Base-by-base conservation (phyloP, 2,797 vertebrate genomes). In the Acanthornis magna region DNA sequence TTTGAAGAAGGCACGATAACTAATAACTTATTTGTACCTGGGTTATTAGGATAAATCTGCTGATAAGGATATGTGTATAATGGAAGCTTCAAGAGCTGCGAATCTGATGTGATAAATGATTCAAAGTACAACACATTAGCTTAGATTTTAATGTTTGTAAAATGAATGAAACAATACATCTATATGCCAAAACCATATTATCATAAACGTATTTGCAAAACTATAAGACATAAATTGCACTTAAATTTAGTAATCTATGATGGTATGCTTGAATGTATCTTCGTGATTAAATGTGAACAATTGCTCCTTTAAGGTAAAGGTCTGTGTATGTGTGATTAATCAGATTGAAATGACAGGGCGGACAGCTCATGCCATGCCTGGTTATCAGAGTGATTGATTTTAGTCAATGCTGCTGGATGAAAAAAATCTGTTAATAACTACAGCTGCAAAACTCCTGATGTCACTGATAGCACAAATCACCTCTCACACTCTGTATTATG, bases 301-400 rank as follows among this genome's bases (percentile, higher is more conserved):
- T 97, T 97, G 97, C 96, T 98, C 97, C 98, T 98, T 97, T 98
- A 98, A 98, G 97, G 98, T 98, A 97, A 98, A 98, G 97, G 98
- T 98, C 98, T 98, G 96, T 93, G 97, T 96, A 96, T 91, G 82
- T 95, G 96, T 97, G 97, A 98, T 98, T 98, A 98, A 98, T 98
- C 98, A 98, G 97, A 97, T 96, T 97, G 98, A 97, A 98, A 97
- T 98, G 98, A 97, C 98, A 98, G 96, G 97, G 95, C 43, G 96
- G 98, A 97, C 97, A 97, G 97, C 97, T 97, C 96, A 90, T 93
- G 97, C 96, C 97, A 97, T 98, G 97, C 97, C 97, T 98, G 95
- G 96, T 98, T 98, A 98, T 97, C 97, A 97, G 94, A 97, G 96
- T 98, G 98, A 98, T 98, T 98, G 98, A 98, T 98, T 98, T 98